Percentiles rank a stretch among this genome's conserved stretches.
These are phyloP conservation scores for Didymodactylos carnosus DNA, from an alignment of 2,888 invertebrate species.

Conservation along the genomic window DNA sequence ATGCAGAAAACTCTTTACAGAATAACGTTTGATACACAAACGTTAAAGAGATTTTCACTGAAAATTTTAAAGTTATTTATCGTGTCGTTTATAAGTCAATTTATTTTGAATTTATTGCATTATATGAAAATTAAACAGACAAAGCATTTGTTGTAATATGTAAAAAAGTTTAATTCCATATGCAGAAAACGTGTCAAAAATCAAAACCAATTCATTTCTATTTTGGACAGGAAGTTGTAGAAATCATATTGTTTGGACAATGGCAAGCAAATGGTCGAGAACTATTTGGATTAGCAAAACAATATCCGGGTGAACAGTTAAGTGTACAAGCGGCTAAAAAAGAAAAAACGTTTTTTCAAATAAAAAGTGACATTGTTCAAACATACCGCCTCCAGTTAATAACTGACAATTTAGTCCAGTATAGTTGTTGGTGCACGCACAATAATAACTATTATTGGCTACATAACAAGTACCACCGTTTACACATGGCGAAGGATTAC, in stretches of 20 bases:
- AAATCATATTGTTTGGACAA: not conserved
- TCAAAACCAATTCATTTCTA: too few species aligned
- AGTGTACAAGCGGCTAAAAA: not conserved
- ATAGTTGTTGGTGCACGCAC: not conserved
- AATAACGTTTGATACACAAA: too few species aligned
- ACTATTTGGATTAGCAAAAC: not conserved
- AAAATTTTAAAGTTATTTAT: too few species aligned
- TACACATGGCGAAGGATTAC: not conserved
- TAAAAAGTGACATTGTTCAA: not conserved
- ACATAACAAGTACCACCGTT: not conserved
- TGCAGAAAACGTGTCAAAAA: too few species aligned
- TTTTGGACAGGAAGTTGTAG: too few species aligned
- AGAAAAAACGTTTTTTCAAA: not conserved
- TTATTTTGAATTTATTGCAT: too few species aligned
- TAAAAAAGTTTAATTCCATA: too few species aligned
- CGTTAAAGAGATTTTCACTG: too few species aligned
- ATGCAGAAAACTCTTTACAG: too few species aligned
- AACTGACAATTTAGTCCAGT: not conserved
- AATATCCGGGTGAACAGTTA: not conserved
- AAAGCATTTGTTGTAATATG: too few species aligned
- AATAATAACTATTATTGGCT: not conserved
- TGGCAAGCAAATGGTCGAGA: not conserved
- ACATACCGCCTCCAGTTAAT: not conserved
- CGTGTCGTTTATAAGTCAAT: too few species aligned
- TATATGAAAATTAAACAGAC: too few species aligned